Percentiles rank a stretch among this genome's conserved stretches.
Conservation (phyloP, 2,888 invertebrate genomes). For the Coenonympha glycerion region DNA sequence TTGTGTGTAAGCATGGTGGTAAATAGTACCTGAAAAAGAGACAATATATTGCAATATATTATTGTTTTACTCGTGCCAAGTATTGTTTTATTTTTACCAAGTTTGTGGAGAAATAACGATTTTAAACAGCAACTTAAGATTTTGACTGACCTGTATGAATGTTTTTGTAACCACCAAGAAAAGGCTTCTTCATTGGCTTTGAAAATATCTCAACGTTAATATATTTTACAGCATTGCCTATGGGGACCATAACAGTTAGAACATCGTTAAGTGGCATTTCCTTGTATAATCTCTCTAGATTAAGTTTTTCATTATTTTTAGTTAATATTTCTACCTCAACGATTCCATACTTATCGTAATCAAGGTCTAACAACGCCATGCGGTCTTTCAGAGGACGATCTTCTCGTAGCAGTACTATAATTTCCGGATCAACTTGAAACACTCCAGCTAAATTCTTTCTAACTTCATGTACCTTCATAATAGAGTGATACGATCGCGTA, state of each 20-base stretch:
- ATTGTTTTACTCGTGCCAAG: not conserved
- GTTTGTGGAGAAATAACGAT: not conserved
- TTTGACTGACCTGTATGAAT: conserved; percentile 74
- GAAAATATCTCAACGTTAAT: conserved; percentile 70
- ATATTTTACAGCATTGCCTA: conserved; percentile 54
- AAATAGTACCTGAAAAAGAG: conserved; percentile 73
- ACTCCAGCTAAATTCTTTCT: conserved; percentile 77
- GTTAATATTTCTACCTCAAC: conserved; percentile 62
- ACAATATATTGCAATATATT: conserved; percentile 1
- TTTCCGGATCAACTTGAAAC: conserved; percentile 71
- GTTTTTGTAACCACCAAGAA: conserved; percentile 87
- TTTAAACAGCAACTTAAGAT: not conserved
- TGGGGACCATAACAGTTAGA: conserved; percentile 61
- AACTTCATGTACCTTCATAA: conserved; percentile 74
- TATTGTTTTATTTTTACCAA: not conserved
- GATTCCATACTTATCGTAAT: conserved; percentile 69
- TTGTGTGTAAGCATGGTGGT: conserved; percentile 89
- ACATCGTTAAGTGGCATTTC: conserved; percentile 63
- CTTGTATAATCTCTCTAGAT: conserved; percentile 62
- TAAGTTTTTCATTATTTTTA: conserved; percentile 55
- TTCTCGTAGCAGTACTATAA: conserved; percentile 67
- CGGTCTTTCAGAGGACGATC: conserved; percentile 60
- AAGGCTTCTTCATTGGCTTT: conserved; percentile 80
- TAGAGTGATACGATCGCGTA: conserved; percentile 71
- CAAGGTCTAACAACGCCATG: conserved; percentile 60